A percentile compares a stretch with the other conserved stretches of the same genome.
phyloP scores from a whole-genome alignment of 2,888 invertebrate species.

The Erebia ligea region DNA sequence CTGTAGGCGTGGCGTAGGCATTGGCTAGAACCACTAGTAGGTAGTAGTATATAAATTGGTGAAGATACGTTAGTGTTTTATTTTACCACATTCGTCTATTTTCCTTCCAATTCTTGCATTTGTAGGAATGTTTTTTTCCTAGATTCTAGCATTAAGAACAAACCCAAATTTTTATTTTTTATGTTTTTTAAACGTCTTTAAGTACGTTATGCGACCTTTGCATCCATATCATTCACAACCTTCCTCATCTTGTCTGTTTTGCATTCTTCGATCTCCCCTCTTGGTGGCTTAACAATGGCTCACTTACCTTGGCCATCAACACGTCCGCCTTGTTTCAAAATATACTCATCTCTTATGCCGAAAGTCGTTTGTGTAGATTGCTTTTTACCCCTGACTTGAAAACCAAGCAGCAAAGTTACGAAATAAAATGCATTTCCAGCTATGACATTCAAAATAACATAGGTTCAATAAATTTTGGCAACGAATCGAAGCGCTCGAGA shows the following conservation, averaged over 20 bases:
- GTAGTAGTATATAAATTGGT: no score
- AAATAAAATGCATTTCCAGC: not conserved
- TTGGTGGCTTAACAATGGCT: constrained; percentile 20
- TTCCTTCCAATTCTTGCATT: no score
- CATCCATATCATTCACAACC: constrained; percentile 9
- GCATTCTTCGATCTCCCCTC: constrained; percentile 15
- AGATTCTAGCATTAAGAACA: not conserved
- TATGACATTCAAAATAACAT: not conserved
- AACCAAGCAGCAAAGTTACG: not conserved
- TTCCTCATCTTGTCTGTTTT: constrained; percentile 11
- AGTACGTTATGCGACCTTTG: not conserved
- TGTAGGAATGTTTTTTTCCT: no score
- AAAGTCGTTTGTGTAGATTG: constrained; percentile 3
- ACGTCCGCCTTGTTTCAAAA: constrained; percentile 16
- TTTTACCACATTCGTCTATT: no score
- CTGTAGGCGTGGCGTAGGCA: no score
- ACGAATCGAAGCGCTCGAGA: no score
- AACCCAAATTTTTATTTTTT: not conserved
- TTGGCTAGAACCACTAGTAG: no score
- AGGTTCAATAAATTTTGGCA: no score
- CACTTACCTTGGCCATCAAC: constrained; percentile 10
- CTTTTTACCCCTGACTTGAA: not conserved
- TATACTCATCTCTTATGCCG: not conserved
- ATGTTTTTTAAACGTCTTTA: not conserved
- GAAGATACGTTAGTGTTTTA: no score